A percentile compares a stretch with the other conserved stretches of the same genome.
Conservation (phyloP, 2,113 vertebrate genomes). For the Glaucomys volans region DNA sequence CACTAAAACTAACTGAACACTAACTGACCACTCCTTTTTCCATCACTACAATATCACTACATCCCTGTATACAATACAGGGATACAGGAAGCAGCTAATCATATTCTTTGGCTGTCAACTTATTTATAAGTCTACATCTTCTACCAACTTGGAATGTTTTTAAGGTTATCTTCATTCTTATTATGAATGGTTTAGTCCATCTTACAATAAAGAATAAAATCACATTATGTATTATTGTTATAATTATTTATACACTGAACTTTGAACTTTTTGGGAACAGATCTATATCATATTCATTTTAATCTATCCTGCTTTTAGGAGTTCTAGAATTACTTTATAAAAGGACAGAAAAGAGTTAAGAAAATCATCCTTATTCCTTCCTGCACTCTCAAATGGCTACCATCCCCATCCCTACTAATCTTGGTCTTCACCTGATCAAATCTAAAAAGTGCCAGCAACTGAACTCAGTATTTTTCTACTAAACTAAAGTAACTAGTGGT, state of each 20-base stretch:
- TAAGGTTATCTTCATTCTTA: neutral
- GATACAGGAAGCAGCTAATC: neutral
- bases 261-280: neutral
- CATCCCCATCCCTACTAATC: neutral
- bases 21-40: neutral
- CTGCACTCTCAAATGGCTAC: neutral
- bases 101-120: neutral
- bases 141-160: neutral
- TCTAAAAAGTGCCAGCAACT: slow-evolving; percentile 41
- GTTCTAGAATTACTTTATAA: slow-evolving; percentile 34
- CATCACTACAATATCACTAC: neutral
- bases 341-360: neutral
- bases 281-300: slow-evolving; percentile 27
- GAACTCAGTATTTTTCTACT: slow-evolving; percentile 26
- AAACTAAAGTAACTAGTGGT: neutral
- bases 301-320: slow-evolving; percentile 26
- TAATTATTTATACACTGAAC: slow-evolving; percentile 14
- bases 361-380: slow-evolving; percentile 41
- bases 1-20: neutral
- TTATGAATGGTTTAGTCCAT: neutral
- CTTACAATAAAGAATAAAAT: neutral
- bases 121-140: neutral
- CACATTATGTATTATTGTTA: neutral
- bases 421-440: neutral
- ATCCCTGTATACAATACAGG: too few relatives aligned